A percentile compares a stretch with the other conserved stretches of the same genome.
Evolutionary conservation across 2,113 vertebrate species (phyloP).

Genomic region (Corvus cornix): DNA sequence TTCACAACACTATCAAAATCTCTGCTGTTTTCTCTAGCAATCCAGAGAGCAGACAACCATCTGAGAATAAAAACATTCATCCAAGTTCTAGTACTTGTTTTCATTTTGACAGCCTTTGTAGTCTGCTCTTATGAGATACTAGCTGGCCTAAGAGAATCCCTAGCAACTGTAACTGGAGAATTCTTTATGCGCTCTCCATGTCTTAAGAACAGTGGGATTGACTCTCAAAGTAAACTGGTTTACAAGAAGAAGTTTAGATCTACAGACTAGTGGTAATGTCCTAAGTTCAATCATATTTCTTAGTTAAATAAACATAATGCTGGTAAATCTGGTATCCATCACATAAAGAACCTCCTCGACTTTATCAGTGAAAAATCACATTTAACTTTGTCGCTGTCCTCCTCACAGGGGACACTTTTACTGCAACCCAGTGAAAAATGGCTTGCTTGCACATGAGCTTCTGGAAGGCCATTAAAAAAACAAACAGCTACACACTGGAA

Average conservation of each 20-base stretch:
- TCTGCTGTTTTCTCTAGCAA: constrained; percentile 14
- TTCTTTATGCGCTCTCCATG: neutral
- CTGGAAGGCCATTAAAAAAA: neutral
- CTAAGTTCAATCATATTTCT: neutral
- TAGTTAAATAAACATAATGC: neutral
- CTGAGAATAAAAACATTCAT: constrained; percentile 37
- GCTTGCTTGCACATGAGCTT: neutral
- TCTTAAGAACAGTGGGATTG: neutral
- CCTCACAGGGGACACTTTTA: neutral
- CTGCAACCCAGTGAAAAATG: neutral
- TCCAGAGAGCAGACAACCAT: neutral
- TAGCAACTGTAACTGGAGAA: neutral
- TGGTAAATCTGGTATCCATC: neutral
- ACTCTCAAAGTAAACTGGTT: neutral
- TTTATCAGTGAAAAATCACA: neutral
- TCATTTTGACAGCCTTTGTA: neutral
- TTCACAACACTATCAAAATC: neutral
- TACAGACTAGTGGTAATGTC: neutral
- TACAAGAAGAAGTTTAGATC: neutral
- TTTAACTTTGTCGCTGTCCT: neutral
- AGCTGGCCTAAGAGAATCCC: neutral
- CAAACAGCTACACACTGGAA: neutral
- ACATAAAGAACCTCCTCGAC: neutral
- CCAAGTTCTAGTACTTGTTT: neutral
- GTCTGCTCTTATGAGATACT: neutral